Base-by-base conservation (phyloP, 1,140 invertebrate genomes). In the Streblospio benedicti region DNA sequence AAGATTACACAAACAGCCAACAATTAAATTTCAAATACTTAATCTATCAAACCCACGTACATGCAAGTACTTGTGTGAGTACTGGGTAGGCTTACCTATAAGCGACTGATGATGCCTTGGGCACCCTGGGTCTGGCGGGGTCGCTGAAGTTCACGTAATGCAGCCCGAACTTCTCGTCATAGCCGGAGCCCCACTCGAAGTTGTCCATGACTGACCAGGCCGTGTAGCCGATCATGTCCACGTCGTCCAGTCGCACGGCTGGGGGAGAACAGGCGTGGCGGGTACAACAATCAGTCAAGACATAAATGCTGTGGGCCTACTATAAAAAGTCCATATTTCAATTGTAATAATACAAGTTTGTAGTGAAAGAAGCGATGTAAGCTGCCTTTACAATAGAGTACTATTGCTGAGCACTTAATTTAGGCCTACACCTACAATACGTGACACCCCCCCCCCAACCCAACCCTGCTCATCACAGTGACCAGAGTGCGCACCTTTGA, bases 131-230 rank as follows among this genome's bases (percentile, higher is more conserved):
- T 63, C 82, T 80, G 1, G 84, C 71, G 0, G 84, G 81, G 64
- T 84, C 80, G 1, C 74, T 79, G 67, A 89, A 90, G 70, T 91
- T 83, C 0, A 91, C 86, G 18, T 84, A 79, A 66, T 85, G 84
- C 0, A 91, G 67, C 1, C 89, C 89, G 72, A 89, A 91, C 63
- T 81, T 83, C 63, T 84, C 77, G 2, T 63, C 45, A 55, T 72
- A 75, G 14, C 70, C 79, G 23, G 61, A 66, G 1, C 71, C 69
- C 88, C 88, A 91, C 76, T 91, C 88, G 72, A 89, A 89, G 70
- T 88, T 90, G 62, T 91, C 89, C 65, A 90, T 76, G 0, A 91
- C 69, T 61, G 84, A 85, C 88, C 88, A 91, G 41, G 83, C 77
- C 0, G 85, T 83, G 66, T 89, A 90, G 0, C 80, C 85, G 18